Conservation (phyloP, 2,113 vertebrate species). For the Dasypus novemcinctus region DNA sequence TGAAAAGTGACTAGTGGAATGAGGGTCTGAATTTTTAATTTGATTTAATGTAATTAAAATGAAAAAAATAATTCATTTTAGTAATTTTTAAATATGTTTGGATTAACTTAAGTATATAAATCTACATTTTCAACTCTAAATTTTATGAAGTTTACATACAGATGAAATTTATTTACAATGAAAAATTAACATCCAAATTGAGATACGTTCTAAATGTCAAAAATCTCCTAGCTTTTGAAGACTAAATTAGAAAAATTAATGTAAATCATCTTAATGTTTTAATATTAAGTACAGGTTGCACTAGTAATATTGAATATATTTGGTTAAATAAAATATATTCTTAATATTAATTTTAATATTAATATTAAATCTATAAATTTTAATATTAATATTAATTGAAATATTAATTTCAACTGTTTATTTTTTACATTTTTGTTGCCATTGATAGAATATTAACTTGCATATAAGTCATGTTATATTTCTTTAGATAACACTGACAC, state of each 20-base stretch:
- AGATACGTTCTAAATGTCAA: neutral
- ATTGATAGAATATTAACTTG: neutral
- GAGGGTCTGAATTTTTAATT: neutral
- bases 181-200: neutral
- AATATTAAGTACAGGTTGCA: neutral
- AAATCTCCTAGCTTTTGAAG: neutral
- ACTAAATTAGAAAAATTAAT: neutral
- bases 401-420: neutral
- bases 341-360: neutral
- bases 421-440: neutral
- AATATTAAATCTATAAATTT: too few species aligned
- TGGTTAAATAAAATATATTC: neutral
- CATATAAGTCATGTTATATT: neutral
- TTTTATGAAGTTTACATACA: neutral
- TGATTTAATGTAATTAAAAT: neutral
- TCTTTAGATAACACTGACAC: neutral
- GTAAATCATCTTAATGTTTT: neutral
- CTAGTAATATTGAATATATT: neutral
- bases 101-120: neutral
- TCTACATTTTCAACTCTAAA: neutral
- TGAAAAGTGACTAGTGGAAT: neutral
- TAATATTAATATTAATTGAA: too few species aligned
- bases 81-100: neutral
- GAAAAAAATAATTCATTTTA: neutral
- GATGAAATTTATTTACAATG: neutral